A percentile compares a stretch with the other conserved stretches of the same genome.
Evolutionary conservation across 2,797 vertebrate species (phyloP).

Genomic region (Aldrovandia affinis): DNA sequence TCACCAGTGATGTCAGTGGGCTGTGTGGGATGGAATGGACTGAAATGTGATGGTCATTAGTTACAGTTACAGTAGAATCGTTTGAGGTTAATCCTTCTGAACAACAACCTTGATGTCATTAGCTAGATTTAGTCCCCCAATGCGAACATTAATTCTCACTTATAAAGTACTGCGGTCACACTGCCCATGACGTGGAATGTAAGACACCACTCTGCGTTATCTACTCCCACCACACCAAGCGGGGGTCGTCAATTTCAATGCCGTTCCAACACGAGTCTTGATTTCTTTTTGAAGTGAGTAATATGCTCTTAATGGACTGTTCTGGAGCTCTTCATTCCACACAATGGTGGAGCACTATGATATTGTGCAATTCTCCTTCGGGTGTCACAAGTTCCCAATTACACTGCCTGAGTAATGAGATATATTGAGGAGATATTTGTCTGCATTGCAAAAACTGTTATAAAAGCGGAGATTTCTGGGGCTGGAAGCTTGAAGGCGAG

Average conservation of each 20-base stretch:
- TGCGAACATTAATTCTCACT: neutral
- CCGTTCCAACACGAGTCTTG: neutral
- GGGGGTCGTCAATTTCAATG: neutral
- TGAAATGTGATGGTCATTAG: neutral
- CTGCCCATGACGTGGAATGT: neutral
- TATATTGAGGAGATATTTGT: neutral
- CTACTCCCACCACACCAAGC: neutral
- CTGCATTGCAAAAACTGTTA: neutral
- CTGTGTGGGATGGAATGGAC: neutral
- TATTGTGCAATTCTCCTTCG: neutral
- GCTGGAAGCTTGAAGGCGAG: neutral
- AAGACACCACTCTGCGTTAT: neutral
- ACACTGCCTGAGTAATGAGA: neutral
- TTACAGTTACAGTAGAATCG: neutral
- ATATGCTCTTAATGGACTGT: neutral
- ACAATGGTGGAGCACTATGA: neutral
- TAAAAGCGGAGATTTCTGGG: neutral
- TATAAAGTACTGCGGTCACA: neutral
- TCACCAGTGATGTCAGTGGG: neutral
- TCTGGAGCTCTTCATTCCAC: neutral
- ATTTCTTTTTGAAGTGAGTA: neutral
- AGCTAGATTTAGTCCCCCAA: neutral
- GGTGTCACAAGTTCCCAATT: slow-evolving; percentile 5
- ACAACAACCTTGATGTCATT: neutral
- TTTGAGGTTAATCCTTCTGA: neutral